Evolutionary conservation across 2,797 vertebrate genomes (phyloP).

Genomic region (Scolopax rusticola): DNA sequence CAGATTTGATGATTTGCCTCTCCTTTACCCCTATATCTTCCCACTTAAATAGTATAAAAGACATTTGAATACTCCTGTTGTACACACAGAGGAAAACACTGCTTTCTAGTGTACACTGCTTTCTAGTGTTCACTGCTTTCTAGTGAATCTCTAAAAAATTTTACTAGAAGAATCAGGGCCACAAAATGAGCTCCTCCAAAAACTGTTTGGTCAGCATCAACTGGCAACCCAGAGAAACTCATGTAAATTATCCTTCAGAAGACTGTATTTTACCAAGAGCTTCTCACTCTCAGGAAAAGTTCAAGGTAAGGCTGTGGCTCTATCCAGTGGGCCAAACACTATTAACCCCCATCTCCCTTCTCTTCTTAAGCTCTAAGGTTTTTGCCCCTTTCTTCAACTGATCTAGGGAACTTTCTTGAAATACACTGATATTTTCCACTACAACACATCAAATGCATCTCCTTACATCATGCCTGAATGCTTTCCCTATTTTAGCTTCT

Average conservation of each 20-base stretch:
- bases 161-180: neutral
- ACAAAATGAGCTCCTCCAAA: neutral
- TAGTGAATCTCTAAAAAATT: neutral
- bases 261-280: neutral
- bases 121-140: neutral
- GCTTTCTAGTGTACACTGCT: accelerated
- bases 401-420: neutral
- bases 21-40: neutral
- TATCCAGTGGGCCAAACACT: neutral
- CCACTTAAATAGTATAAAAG: neutral
- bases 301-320: neutral
- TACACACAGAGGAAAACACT: neutral
- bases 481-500: neutral
- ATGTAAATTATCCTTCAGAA: neutral
- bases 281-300: neutral
- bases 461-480: neutral
- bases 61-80: neutral
- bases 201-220: neutral
- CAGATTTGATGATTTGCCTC: neutral
- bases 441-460: neutral
- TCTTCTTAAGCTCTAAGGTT: neutral
- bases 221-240: neutral
- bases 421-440: neutral
- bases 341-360: neutral
- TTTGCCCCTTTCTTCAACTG: neutral